Evolutionary conservation across 2,888 invertebrate genomes (phyloP).

Genomic region (Pimpla rufipes): DNA sequence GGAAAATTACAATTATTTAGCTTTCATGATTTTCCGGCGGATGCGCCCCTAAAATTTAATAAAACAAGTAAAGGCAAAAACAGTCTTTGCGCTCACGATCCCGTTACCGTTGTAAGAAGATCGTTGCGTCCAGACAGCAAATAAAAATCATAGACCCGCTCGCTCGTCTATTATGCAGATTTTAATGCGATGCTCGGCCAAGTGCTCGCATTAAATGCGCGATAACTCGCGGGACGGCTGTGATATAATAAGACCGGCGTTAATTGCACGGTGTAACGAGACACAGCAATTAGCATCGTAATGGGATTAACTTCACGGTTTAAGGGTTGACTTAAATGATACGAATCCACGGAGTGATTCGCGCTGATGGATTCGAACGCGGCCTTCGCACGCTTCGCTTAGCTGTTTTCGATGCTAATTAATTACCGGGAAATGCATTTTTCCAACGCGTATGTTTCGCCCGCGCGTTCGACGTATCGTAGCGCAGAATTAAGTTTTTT

Average conservation of each 20-base stretch:
- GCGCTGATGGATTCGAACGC: constrained; percentile 23
- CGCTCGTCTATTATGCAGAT: constrained; percentile 59
- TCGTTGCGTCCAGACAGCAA: constrained; percentile 32
- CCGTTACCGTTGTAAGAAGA: constrained; percentile 34
- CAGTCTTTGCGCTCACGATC: neutral
- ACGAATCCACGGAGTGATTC: constrained; percentile 37
- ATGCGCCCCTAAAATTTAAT: neutral
- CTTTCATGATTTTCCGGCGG: neutral
- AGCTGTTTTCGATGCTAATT: constrained; percentile 46
- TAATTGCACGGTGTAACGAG: constrained; percentile 65
- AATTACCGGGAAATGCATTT: constrained; percentile 43
- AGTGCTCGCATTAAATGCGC: constrained; percentile 10
- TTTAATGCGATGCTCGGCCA: constrained; percentile 19
- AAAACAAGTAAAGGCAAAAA: neutral
- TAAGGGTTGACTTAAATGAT: constrained; percentile 64
- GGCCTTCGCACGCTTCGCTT: constrained; percentile 17
- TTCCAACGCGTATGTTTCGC: constrained; percentile 4
- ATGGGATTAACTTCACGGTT: constrained; percentile 69
- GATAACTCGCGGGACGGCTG: constrained; percentile 15
- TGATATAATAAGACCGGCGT: constrained; percentile 61
- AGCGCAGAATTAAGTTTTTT: neutral
- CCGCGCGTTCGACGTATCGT: neutral
- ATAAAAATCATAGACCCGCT: constrained; percentile 43
- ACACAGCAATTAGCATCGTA: constrained; percentile 64
- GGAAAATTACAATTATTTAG: neutral